A percentile compares a stretch with the other conserved stretches of the same genome.
Evolutionary conservation across 92 coral and sea anemone species (phyloP).

Genomic region (Porites cylindrica): DNA sequence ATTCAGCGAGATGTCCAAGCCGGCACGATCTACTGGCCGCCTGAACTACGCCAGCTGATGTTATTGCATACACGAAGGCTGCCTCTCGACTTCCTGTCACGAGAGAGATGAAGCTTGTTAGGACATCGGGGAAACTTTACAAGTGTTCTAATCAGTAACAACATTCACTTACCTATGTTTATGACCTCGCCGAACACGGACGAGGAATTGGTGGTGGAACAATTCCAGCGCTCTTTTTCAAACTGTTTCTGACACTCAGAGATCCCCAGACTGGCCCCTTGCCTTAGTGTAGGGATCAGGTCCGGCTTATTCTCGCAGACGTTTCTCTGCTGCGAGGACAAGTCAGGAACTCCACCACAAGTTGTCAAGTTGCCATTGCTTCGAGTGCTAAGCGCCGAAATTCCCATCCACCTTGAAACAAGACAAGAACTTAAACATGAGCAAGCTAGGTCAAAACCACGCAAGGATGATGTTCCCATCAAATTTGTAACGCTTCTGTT

Average conservation of each 20-base stretch:
- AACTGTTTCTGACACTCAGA: constrained; percentile 91
- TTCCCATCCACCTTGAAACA: constrained; percentile 88
- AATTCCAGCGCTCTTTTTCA: constrained; percentile 93
- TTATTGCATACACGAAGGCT: constrained; percentile 95
- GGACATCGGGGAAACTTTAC: neutral
- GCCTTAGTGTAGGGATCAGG: constrained; percentile 89
- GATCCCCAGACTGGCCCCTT: constrained; percentile 88
- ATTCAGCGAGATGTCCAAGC: constrained; percentile 88
- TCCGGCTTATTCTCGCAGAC: constrained; percentile 92
- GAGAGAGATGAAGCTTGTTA: constrained; percentile 12
- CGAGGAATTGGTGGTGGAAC: constrained; percentile 82
- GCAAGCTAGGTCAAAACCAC: constrained; percentile 6
- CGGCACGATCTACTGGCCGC: constrained; percentile 95
- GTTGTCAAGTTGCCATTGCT: constrained; percentile 56
- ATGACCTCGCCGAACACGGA: constrained; percentile 90
- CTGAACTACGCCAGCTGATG: constrained; percentile 98
- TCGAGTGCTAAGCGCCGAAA: constrained; percentile 69
- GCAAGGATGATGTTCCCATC: constrained; percentile 30
- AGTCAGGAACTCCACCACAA: constrained; percentile 87
- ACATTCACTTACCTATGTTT: constrained; percentile 70
- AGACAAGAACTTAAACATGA: constrained; percentile 36
- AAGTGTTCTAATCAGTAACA: neutral
- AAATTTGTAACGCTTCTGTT: constrained; percentile 48
- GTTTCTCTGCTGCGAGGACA: constrained; percentile 80
- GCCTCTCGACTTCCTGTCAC: constrained; percentile 94